A percentile compares a stretch with the other conserved stretches of the same genome.
phyloP scores from a whole-genome alignment of 2,888 invertebrate species.

The Pimpla rufipes region DNA sequence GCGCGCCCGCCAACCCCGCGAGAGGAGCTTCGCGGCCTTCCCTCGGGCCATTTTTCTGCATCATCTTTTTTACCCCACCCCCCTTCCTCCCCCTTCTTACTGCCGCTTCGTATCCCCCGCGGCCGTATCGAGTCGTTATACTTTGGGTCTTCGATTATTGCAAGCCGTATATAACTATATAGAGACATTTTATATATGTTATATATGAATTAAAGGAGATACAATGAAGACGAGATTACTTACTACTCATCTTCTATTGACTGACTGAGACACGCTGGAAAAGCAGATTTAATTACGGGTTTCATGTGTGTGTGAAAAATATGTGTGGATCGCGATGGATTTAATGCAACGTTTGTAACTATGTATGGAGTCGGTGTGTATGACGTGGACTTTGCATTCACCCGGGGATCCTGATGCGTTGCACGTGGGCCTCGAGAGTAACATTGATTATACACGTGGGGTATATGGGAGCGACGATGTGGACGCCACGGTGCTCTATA shows the following conservation, averaged over 20 bases:
- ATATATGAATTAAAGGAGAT: background rate
- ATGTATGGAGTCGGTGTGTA: slow-evolving; percentile 6
- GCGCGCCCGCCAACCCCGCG: slow-evolving; percentile 42
- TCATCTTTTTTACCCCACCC: slow-evolving; percentile 45
- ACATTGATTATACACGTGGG: slow-evolving; percentile 37
- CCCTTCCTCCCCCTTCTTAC: slow-evolving; percentile 12
- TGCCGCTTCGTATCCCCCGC: slow-evolving; percentile 13
- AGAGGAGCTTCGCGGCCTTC: slow-evolving; percentile 48
- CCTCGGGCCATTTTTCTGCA: slow-evolving; percentile 58
- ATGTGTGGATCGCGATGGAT: background rate
- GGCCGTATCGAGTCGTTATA: slow-evolving; percentile 19
- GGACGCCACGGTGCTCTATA: background rate
- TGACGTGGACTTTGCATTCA: slow-evolving; percentile 33
- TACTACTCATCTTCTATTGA: slow-evolving; percentile 44
- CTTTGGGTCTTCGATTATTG: slow-evolving; percentile 35
- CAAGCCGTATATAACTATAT: slow-evolving; percentile 6
- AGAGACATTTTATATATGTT: background rate
- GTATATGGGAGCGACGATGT: background rate
- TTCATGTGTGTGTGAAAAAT: background rate
- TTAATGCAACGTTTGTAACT: background rate
- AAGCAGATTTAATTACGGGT: slow-evolving; percentile 18
- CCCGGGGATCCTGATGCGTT: background rate
- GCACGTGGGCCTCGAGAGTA: slow-evolving; percentile 1
- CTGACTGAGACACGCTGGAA: slow-evolving; percentile 10
- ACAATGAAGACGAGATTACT: slow-evolving; percentile 22